phyloP scores from a whole-genome alignment of 2,113 vertebrate species.

The Eptesicus fuscus region DNA sequence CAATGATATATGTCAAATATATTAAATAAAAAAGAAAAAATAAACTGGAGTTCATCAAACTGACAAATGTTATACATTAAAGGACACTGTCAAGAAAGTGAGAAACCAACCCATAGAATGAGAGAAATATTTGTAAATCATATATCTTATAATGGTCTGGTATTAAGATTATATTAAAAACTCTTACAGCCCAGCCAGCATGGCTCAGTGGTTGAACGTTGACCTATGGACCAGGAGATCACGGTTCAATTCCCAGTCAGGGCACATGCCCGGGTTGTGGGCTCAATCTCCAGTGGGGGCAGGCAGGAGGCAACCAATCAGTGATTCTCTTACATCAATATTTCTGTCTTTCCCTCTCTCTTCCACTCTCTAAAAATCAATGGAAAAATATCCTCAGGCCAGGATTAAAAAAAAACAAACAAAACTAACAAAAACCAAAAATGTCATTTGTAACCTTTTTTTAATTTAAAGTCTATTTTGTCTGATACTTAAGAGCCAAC shows the following conservation, averaged over 20 bases:
- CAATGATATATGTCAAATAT: not conserved
- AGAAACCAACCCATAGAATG: not conserved
- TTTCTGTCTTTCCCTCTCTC: no score
- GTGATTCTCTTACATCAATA: no score
- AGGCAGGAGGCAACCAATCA: no score
- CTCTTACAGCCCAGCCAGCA: not conserved
- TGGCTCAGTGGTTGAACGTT: no score
- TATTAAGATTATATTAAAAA: not conserved
- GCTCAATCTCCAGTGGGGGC: no score
- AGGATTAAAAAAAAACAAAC: no score
- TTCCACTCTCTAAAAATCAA: no score
- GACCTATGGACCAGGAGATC: no score
- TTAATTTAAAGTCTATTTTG: slow-evolving; percentile 16
- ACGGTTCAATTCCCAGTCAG: no score
- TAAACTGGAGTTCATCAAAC: not conserved
- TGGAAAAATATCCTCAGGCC: no score
- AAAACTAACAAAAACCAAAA: no score
- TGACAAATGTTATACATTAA: not conserved
- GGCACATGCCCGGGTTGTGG: no score
- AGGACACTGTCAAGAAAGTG: not conserved
- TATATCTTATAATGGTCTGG: not conserved
- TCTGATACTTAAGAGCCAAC: slow-evolving; percentile 5
- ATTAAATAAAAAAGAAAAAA: not conserved
- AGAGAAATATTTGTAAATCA: not conserved
- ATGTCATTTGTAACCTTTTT: not conserved